Base-by-base conservation (phyloP, 2,888 invertebrate species). In the Drosophila prolongata region DNA sequence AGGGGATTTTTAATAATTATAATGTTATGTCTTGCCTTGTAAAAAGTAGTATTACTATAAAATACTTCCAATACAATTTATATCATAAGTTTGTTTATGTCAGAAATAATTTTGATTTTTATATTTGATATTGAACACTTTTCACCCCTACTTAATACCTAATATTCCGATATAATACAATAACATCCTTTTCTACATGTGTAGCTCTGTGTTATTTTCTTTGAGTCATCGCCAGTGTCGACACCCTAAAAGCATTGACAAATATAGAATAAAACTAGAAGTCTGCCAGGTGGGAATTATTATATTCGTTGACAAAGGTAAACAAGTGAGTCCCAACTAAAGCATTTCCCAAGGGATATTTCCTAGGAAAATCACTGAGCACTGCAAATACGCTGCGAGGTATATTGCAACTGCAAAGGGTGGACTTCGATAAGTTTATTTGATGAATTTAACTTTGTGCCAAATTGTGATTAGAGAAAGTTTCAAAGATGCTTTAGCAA, bases 401-500 rank as follows among this genome's bases (percentile, higher is more conserved):
- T 34, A 27, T 47, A 68, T 35, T 47, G 68, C 65, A 67, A 37
- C 3, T 13, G 43, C 30, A 40, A 67, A 54, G 27, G 38, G 47
- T 34, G 34, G 24, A 34, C 16, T 47, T 4, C 2, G 38, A 13
- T 34, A 43, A 38, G 43, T 24, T 38, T 53, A 46, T 54, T 53
- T 53, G 66, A 68, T 24, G 19, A 53, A 40, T 53, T 34, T 40
- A 54, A 40, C 54, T 47, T 62, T 42, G 13, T 38, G 46, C 14
- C 34, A 9, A 47, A 42, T 47, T 49, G 40, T 68, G 65, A 67
- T 66, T 66, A 66, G 65, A 67, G 46, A 37, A 65, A 47, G 46
- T 46, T 67, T 50, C 19, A 14, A 16, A 53, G 59, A 34, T 52
- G 68, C 68, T 24, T 46, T 34, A 38, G 53, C 67, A 65, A 65